Evolutionary conservation across 2,888 invertebrate species (phyloP).

Genomic region (Drosophila rellima): DNA sequence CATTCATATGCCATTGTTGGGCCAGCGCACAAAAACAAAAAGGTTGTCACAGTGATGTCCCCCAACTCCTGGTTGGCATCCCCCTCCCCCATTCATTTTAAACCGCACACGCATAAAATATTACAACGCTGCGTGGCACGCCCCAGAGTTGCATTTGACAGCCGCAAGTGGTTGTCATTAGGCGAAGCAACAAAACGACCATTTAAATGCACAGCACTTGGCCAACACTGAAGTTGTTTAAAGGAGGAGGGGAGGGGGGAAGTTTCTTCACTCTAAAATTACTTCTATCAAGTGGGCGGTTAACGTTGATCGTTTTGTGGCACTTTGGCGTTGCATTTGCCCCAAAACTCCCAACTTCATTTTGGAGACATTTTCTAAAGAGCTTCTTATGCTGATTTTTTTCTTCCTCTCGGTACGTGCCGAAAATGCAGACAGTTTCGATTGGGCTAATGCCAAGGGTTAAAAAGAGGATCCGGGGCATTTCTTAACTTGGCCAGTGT

Average conservation of each 20-base stretch:
- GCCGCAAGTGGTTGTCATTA: slow-evolving; percentile 82
- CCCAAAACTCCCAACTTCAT: slow-evolving; percentile 32
- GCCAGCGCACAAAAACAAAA: slow-evolving; percentile 43
- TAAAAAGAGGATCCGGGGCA: neutral
- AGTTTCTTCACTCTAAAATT: slow-evolving; percentile 56
- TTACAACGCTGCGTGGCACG: slow-evolving; percentile 70
- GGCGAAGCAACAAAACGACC: slow-evolving; percentile 70
- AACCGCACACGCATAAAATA: slow-evolving; percentile 70
- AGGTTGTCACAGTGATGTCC: slow-evolving; percentile 11
- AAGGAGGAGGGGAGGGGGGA: neutral
- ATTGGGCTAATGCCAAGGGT: slow-evolving; percentile 20
- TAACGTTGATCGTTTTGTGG: slow-evolving; percentile 74
- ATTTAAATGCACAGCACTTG: slow-evolving; percentile 75
- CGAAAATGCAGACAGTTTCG: slow-evolving; percentile 53
- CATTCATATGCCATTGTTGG: slow-evolving; percentile 77
- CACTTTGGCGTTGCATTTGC: slow-evolving; percentile 63
- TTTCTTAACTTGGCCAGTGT: neutral
- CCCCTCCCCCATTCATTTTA: neutral
- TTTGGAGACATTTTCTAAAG: slow-evolving; percentile 43
- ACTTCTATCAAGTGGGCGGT: slow-evolving; percentile 77
- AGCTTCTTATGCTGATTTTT: slow-evolving; percentile 57
- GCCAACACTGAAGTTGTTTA: slow-evolving; percentile 21
- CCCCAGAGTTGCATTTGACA: slow-evolving; percentile 77
- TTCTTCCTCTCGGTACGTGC: slow-evolving; percentile 39
- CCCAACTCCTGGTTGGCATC: neutral